A percentile compares a stretch with the other conserved stretches of the same genome.
These are phyloP conservation scores for Furcula furcula DNA, from an alignment of 2,888 invertebrate species.

Conservation along the genomic window DNA sequence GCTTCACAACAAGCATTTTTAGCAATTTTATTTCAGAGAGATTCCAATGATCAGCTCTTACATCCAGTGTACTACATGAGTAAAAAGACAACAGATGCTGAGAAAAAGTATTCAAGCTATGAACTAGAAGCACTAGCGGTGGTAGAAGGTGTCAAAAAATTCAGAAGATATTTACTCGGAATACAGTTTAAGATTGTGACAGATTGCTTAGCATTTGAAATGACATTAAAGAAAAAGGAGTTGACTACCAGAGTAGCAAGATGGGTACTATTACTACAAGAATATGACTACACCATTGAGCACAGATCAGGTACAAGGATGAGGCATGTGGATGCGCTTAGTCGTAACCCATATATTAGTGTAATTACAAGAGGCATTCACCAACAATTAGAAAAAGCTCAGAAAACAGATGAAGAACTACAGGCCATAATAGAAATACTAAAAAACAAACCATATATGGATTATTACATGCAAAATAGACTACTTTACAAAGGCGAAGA, in stretches of 20 bases:
- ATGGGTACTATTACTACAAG: conserved; percentile 15
- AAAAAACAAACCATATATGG: neutral
- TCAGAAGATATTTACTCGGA: conserved; percentile 26
- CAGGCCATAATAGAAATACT: conserved; percentile 1
- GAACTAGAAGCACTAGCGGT: conserved; percentile 31
- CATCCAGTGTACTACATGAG: conserved; percentile 24
- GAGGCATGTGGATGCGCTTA: conserved; percentile 34
- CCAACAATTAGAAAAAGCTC: neutral
- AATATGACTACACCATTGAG: conserved; percentile 14
- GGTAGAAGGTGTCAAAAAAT: conserved; percentile 25
- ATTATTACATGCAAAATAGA: neutral
- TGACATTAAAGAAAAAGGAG: conserved; percentile 29
- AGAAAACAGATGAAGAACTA: conserved; percentile 1
- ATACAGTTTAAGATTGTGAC: conserved; percentile 28
- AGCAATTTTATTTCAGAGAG: conserved; percentile 23
- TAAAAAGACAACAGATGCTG: conserved; percentile 12
- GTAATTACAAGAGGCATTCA: neutral
- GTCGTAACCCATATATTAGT: conserved; percentile 9
- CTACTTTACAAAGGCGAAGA: conserved; percentile 1
- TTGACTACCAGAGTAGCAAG: conserved; percentile 19
- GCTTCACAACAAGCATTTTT: conserved; percentile 11
- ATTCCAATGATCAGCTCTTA: conserved; percentile 6
- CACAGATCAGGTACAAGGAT: conserved; percentile 22
- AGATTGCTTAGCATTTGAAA: conserved; percentile 22
- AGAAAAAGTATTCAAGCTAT: conserved; percentile 26